phyloP scores from a whole-genome alignment of 2,797 vertebrate species.

The Gymnoscopelus microlampas region DNA sequence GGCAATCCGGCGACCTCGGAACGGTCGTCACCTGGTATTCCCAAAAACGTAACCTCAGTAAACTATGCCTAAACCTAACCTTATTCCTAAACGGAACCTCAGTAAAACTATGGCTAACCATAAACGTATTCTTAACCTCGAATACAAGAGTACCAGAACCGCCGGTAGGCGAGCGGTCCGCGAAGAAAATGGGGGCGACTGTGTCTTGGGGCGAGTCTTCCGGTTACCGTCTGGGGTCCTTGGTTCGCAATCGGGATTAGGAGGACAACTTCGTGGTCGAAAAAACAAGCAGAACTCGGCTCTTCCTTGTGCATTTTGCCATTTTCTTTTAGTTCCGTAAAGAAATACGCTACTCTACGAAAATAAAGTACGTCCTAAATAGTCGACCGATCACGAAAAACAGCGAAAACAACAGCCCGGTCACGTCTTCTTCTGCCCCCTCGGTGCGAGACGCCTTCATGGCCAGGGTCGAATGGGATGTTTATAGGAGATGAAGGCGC shows the following conservation, averaged over 20 bases:
- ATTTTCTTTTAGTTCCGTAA: not conserved
- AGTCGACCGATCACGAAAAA: not conserved
- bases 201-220: no score
- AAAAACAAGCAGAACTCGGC: conserved; percentile 15
- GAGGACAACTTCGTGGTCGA: conserved; percentile 35
- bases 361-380: not conserved
- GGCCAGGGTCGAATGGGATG: conserved; percentile 37
- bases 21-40: no score
- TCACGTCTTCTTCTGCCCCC: not conserved
- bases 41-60: no score
- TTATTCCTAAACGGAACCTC: no score
- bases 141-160: no score
- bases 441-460: not conserved
- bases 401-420: not conserved
- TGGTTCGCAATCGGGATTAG: conserved; percentile 23
- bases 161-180: no score
- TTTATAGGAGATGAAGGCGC: conserved; percentile 62
- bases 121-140: no score
- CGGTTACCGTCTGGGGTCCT: not conserved
- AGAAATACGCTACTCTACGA: not conserved
- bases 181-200: no score
- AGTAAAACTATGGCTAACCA: no score
- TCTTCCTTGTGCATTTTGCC: conserved; percentile 3
- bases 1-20: no score
- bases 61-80: no score